phyloP scores from a whole-genome alignment of 2,113 vertebrate genomes.

The Castor canadensis region DNA sequence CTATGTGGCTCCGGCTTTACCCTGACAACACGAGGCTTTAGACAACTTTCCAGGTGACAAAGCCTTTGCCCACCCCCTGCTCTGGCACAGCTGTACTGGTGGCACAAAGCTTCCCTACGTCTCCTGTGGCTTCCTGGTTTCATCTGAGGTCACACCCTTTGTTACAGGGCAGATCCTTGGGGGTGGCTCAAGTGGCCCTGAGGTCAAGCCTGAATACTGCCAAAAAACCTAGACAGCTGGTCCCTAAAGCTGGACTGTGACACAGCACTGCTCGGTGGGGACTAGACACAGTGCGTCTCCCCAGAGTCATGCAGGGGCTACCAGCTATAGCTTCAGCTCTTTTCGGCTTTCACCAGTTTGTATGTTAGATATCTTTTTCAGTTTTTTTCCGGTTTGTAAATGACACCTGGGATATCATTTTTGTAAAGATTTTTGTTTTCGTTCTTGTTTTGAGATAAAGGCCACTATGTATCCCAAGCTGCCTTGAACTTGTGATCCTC shows the following conservation, averaged over 20 bases:
- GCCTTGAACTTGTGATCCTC: not conserved
- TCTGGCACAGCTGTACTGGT: not conserved
- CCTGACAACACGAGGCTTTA: not conserved
- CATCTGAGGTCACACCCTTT: no score
- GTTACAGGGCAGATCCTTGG: no score
- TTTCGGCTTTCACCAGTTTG: not conserved
- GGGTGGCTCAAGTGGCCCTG: no score
- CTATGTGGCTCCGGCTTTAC: not conserved
- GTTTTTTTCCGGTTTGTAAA: no score
- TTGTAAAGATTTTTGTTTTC: not conserved
- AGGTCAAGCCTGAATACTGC: no score
- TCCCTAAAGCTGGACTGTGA: not conserved
- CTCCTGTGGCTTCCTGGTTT: not conserved
- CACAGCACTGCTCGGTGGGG: not conserved
- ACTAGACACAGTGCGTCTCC: no score
- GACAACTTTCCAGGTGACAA: not conserved
- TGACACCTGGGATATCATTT: not conserved
- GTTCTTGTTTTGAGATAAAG: not conserved
- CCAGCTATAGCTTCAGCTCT: not conserved
- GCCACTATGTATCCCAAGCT: not conserved
- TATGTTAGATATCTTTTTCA: not conserved
- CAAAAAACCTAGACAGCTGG: no score
- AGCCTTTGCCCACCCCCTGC: not conserved
- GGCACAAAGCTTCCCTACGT: not conserved
- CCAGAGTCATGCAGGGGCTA: no score